Conservation (phyloP, 1,140 invertebrate genomes). For the Samia ricini region DNA sequence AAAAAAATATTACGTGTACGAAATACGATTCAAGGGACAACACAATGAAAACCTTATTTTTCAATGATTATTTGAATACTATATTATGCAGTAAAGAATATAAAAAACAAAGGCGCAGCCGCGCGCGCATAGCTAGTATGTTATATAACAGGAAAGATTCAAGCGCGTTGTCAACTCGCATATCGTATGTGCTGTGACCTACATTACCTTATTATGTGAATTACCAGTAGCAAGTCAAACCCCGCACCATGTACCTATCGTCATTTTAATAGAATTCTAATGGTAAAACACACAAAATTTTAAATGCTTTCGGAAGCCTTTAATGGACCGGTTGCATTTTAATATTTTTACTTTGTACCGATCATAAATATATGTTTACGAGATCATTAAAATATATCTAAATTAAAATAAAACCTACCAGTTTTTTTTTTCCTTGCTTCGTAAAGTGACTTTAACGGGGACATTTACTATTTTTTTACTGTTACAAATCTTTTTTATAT, state of each 20-base stretch:
- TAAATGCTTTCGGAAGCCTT: slow-evolving; percentile 19
- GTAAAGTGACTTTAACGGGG: neutral
- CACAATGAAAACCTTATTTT: too few relatives aligned
- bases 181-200: neutral
- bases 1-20: too few relatives aligned
- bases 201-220: neutral
- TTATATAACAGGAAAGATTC: neutral
- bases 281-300: slow-evolving; percentile 7
- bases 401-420: neutral
- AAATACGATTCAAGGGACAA: too few relatives aligned
- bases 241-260: neutral
- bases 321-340: slow-evolving; percentile 20
- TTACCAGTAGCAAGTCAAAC: neutral
- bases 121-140: too few relatives aligned
- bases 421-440: neutral
- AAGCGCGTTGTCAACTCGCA: neutral
- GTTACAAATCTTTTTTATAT: too few relatives aligned
- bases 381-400: slow-evolving; percentile 6
- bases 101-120: too few relatives aligned
- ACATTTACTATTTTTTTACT: too few relatives aligned
- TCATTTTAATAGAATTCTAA: slow-evolving; percentile 1
- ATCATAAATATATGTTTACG: slow-evolving; percentile 15
- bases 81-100: too few relatives aligned
- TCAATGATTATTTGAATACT: too few relatives aligned
- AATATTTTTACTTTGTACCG: slow-evolving; percentile 14